These are phyloP conservation scores for Coptotermes formosanus DNA, from an alignment of 1,140 invertebrate genomes.

Conservation along the genomic window DNA sequence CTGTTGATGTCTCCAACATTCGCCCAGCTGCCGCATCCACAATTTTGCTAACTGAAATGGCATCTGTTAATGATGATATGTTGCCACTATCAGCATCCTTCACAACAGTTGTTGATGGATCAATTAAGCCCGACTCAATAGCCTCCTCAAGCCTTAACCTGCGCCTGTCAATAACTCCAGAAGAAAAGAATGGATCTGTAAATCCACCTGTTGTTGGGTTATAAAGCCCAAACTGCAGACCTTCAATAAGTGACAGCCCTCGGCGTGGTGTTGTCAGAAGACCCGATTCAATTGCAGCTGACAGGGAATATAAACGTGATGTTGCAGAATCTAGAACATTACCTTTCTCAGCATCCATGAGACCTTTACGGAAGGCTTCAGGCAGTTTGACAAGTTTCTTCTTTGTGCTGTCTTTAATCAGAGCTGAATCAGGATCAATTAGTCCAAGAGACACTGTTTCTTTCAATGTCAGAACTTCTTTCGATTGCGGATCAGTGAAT, in stretches of 20 bases:
- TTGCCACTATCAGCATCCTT: slow-evolving; percentile 74
- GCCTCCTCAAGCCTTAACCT: slow-evolving; percentile 73
- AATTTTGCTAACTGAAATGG: slow-evolving; percentile 69
- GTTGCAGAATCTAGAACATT: slow-evolving; percentile 79
- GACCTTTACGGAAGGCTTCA: slow-evolving; percentile 80
- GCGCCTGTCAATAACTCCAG: slow-evolving; percentile 63
- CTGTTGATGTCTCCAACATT: slow-evolving; percentile 63
- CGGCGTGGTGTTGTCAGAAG: slow-evolving; percentile 72
- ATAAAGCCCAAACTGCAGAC: slow-evolving; percentile 79
- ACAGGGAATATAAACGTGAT: slow-evolving; percentile 73
- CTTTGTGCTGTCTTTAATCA: slow-evolving; percentile 84
- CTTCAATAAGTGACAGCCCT: slow-evolving; percentile 77
- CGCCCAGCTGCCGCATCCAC: slow-evolving; percentile 74
- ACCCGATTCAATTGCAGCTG: slow-evolving; percentile 71
- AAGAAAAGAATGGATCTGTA: slow-evolving; percentile 73
- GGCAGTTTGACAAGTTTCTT: slow-evolving; percentile 78
- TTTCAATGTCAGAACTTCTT: slow-evolving; percentile 72
- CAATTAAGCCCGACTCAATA: slow-evolving; percentile 74
- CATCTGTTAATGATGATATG: slow-evolving; percentile 73
- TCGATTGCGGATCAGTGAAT: slow-evolving; percentile 71
- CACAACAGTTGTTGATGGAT: slow-evolving; percentile 79
- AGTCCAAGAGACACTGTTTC: slow-evolving; percentile 79
- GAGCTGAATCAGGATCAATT: slow-evolving; percentile 82
- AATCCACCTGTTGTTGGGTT: slow-evolving; percentile 75
- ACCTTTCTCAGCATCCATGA: slow-evolving; percentile 84